These are phyloP conservation scores for Cheilinus undulatus DNA, from an alignment of 2,113 vertebrate genomes.

Conservation along the genomic window DNA sequence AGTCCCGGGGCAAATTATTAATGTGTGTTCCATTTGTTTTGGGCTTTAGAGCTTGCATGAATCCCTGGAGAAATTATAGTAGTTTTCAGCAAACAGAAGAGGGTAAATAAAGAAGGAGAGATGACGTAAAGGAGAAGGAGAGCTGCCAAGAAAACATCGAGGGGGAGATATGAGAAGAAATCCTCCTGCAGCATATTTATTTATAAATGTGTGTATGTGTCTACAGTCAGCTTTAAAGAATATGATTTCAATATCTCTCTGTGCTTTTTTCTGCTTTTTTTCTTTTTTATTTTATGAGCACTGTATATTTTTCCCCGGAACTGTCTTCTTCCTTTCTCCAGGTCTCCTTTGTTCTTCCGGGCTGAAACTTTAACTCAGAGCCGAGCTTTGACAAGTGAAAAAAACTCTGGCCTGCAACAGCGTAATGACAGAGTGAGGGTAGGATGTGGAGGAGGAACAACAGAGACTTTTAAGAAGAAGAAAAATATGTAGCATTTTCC, in stretches of 20 bases:
- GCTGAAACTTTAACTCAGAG: constrained; percentile 31
- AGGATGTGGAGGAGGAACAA: too few species aligned
- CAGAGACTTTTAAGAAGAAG: not conserved
- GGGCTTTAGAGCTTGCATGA: constrained; percentile 23
- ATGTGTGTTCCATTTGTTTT: constrained; percentile 51
- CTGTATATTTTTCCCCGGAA: constrained; percentile 15
- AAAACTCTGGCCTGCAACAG: not conserved
- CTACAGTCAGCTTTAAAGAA: constrained; percentile 40
- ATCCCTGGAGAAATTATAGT: constrained; percentile 55
- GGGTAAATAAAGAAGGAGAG: constrained; percentile 40
- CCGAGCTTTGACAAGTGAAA: not conserved
- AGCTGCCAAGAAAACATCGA: constrained; percentile 33
- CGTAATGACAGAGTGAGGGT: constrained; percentile 29
- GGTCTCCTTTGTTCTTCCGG: constrained; percentile 37
- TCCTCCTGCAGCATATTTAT: constrained; percentile 26
- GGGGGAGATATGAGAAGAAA: constrained; percentile 35
- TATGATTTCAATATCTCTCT: constrained; percentile 9
- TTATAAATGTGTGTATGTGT: constrained; percentile 25
- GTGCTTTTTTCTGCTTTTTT: not conserved
- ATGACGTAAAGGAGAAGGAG: constrained; percentile 9
- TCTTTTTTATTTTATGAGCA: constrained; percentile 6
- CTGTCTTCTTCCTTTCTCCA: constrained; percentile 12
- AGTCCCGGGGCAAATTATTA: constrained; percentile 65
- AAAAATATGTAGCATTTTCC: too few species aligned
- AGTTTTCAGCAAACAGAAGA: constrained; percentile 30